phyloP scores from a whole-genome alignment of 1,140 invertebrate species.

The Drosophila gunungcola region DNA sequence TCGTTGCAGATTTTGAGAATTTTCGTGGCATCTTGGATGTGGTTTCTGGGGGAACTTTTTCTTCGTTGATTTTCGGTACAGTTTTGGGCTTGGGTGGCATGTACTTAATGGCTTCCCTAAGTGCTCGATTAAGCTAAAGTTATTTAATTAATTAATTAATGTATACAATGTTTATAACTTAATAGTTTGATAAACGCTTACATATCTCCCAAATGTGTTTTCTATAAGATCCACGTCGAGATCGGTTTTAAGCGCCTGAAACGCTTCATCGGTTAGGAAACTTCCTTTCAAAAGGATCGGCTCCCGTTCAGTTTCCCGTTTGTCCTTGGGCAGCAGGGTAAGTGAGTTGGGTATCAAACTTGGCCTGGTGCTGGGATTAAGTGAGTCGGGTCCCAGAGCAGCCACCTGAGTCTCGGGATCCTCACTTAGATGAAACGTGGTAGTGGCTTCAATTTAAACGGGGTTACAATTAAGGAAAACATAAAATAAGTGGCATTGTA shows the following conservation, averaged over 20 bases:
- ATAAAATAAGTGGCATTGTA: too few species aligned
- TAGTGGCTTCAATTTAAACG: constrained; percentile 49
- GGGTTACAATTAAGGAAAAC: background rate
- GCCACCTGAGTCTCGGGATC: constrained; percentile 84
- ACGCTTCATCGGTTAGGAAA: constrained; percentile 80
- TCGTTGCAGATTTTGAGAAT: constrained; percentile 87
- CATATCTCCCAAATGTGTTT: constrained; percentile 82
- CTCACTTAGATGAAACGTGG: constrained; percentile 80
- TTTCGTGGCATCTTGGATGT: constrained; percentile 86
- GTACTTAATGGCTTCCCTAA: constrained; percentile 78
- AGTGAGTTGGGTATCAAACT: constrained; percentile 78
- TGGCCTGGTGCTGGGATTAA: constrained; percentile 80
- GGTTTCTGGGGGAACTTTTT: constrained; percentile 37
- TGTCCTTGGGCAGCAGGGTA: constrained; percentile 70
- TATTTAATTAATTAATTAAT: background rate
- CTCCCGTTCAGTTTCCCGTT: constrained; percentile 59
- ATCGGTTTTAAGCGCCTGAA: constrained; percentile 76
- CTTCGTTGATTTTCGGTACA: constrained; percentile 47
- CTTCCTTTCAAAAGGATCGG: constrained; percentile 75
- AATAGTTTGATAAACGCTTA: constrained; percentile 29
- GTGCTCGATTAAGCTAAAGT: constrained; percentile 68
- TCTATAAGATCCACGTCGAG: constrained; percentile 79
- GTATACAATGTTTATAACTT: background rate
- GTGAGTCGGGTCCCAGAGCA: constrained; percentile 77
- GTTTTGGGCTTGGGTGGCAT: constrained; percentile 60